Conservation (phyloP, 2,888 invertebrate species). For the Amiota mariae region DNA sequence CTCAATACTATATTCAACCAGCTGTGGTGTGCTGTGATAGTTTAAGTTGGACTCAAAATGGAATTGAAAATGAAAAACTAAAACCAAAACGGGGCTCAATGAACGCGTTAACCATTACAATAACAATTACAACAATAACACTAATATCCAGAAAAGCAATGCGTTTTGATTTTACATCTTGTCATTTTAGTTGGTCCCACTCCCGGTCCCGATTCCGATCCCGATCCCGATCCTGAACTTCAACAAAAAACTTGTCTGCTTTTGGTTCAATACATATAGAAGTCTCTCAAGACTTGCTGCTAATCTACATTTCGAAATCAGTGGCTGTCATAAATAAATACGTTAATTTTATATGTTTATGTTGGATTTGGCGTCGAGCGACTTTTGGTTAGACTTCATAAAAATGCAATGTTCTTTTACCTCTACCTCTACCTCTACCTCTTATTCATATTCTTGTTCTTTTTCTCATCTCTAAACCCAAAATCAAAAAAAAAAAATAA, state of each 20-base stretch:
- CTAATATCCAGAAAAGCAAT: too few relatives aligned
- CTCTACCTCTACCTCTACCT: neutral
- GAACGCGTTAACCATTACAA: neutral
- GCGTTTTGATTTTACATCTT: neutral
- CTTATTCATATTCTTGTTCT: neutral
- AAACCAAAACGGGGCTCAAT: neutral
- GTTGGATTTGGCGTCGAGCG: constrained; percentile 14
- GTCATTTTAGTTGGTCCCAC: neutral
- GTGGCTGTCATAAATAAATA: constrained; percentile 50
- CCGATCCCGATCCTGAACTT: too few relatives aligned
- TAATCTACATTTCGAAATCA: constrained; percentile 50
- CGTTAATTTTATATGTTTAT: constrained; percentile 38
- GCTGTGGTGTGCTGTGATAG: neutral
- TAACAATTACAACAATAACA: too few relatives aligned
- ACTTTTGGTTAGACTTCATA: too few relatives aligned
- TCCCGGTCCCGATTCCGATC: too few relatives aligned
- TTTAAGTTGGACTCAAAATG: neutral
- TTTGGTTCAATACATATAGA: too few relatives aligned
- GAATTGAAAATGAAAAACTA: neutral
- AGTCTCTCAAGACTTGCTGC: neutral
- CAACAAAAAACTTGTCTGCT: too few relatives aligned
- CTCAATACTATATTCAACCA: neutral
- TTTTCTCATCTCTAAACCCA: neutral
- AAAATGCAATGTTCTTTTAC: neutral
- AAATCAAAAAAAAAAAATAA: too few relatives aligned